A percentile compares a stretch with the other conserved stretches of the same genome.
phyloP scores from a whole-genome alignment of 2,797 vertebrate genomes.

The Austrolebias charrua region DNA sequence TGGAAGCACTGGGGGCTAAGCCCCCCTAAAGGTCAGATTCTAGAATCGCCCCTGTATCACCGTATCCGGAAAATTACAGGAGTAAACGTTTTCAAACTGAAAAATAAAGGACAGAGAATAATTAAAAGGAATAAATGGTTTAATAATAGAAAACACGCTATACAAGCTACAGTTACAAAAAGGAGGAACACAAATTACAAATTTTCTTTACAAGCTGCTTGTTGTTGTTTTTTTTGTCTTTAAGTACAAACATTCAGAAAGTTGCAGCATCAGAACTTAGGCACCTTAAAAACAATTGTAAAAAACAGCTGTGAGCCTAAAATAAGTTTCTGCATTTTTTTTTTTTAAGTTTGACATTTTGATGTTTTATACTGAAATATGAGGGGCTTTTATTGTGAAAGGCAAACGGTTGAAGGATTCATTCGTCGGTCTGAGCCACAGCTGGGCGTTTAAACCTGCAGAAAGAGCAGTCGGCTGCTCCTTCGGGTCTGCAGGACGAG shows the following conservation, averaged over 20 bases:
- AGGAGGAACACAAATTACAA: slow-evolving; percentile 65
- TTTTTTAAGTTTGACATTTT: neutral
- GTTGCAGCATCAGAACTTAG: slow-evolving; percentile 76
- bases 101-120: neutral
- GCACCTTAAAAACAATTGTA: slow-evolving; percentile 66
- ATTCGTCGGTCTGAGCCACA: neutral
- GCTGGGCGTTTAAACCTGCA: slow-evolving; percentile 5
- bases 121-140: slow-evolving; percentile 64
- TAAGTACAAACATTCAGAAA: slow-evolving; percentile 69
- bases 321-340: slow-evolving; percentile 42
- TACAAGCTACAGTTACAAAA: slow-evolving; percentile 69
- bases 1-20: no score
- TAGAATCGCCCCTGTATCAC: no score
- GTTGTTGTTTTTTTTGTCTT: slow-evolving; percentile 20
- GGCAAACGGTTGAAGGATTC: slow-evolving; percentile 2
- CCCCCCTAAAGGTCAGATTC: no score
- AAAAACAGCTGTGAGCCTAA: slow-evolving; percentile 49
- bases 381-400: slow-evolving; percentile 2
- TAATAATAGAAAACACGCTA: slow-evolving; percentile 71
- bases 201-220: slow-evolving; percentile 64
- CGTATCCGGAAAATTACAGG: no score
- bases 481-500: slow-evolving; percentile 38
- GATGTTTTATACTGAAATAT: neutral
- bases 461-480: neutral
- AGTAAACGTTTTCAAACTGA: no score